phyloP scores from a whole-genome alignment of 1,140 invertebrate species.

The Lepeophtheirus salmonis region DNA sequence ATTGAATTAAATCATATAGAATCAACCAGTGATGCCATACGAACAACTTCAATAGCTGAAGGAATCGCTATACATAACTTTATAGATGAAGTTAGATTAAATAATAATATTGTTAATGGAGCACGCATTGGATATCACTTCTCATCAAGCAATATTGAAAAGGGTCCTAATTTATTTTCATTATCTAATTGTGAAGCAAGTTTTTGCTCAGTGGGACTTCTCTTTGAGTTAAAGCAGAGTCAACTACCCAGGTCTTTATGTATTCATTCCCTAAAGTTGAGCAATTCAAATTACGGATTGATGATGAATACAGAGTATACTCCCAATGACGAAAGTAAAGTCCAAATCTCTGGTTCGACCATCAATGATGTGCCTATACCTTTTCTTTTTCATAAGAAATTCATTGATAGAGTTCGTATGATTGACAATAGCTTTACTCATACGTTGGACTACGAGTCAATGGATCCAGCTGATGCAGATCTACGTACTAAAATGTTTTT shows the following conservation, averaged over 20 bases:
- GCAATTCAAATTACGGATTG: neutral
- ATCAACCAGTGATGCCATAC: neutral
- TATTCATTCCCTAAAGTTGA: neutral
- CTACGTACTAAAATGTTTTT: neutral
- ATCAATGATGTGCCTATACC: neutral
- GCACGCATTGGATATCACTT: neutral
- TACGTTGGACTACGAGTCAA: neutral
- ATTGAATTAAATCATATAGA: neutral
- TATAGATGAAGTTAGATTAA: neutral
- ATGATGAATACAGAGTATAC: neutral
- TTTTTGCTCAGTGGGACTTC: neutral
- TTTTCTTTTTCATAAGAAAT: neutral
- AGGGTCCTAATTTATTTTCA: neutral
- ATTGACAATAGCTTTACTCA: neutral
- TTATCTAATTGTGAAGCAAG: neutral
- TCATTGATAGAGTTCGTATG: neutral
- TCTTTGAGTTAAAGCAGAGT: neutral
- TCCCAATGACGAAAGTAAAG: neutral
- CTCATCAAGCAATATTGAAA: neutral
- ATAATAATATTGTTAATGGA: neutral
- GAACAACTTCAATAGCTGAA: neutral
- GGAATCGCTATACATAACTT: neutral
- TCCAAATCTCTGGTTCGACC: neutral
- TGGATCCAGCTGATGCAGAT: neutral
- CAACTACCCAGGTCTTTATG: neutral